Percentiles rank a stretch among this genome's conserved stretches.
These are phyloP conservation scores for Choristoneura rosaceana DNA, from an alignment of 2,888 invertebrate genomes.

Conservation along the genomic window DNA sequence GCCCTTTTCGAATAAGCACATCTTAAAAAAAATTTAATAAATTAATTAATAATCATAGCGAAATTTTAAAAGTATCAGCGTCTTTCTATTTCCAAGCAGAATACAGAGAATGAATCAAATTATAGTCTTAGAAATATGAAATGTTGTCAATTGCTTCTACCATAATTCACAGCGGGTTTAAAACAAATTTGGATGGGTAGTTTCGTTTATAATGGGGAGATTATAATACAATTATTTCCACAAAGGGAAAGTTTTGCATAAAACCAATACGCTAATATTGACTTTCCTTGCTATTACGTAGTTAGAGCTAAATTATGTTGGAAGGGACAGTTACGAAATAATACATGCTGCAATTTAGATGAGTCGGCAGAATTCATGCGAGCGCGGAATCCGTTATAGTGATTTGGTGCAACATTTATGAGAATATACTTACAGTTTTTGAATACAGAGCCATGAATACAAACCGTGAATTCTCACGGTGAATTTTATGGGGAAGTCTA, in stretches of 20 bases:
- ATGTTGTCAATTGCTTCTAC: neutral
- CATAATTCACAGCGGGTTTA: neutral
- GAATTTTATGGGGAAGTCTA: too few species aligned
- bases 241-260: constrained; percentile 32
- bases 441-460: too few species aligned
- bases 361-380: neutral
- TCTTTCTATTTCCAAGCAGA: too few species aligned
- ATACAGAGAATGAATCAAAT: too few species aligned
- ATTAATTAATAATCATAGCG: too few species aligned
- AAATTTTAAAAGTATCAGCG: too few species aligned
- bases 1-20: too few species aligned
- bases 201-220: constrained; percentile 14
- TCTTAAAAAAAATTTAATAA: too few species aligned
- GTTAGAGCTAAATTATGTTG: constrained; percentile 26
- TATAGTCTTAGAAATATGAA: too few species aligned
- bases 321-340: constrained; percentile 23
- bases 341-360: constrained; percentile 1
- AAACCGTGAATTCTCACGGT: too few species aligned
- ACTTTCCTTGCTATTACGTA: constrained; percentile 31
- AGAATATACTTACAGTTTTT: neutral
- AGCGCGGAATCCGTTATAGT: neutral
- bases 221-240: constrained; percentile 25
- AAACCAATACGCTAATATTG: constrained; percentile 32
- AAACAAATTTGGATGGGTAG: neutral
- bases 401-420: neutral